Base-by-base conservation (phyloP, 2,888 invertebrate species). In the Plagodis dolabraria region DNA sequence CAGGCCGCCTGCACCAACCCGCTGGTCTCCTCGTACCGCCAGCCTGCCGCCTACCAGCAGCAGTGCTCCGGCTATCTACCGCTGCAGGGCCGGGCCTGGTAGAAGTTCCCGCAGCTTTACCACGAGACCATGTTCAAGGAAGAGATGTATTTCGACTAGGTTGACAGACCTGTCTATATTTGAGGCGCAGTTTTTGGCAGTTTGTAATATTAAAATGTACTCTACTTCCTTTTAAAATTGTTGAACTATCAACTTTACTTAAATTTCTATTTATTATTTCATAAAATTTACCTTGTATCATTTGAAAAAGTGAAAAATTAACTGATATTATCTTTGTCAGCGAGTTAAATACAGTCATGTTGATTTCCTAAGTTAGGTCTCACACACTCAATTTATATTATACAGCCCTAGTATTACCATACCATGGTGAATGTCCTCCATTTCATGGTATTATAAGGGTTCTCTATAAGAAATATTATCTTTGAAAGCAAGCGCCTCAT, bases 21-120 rank as follows among this genome's bases (percentile, higher is more conserved):
- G 50, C 94, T 94, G 68, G 94, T 94, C 55, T 94, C 95, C 51
- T 85, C 90, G 11, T 95, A 95, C 88, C 94, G 95, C 71, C 96
- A 96, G 85, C 96, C 96, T 72, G 93, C 95, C 75, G 96, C 95
- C 70, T 95, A 95, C 92, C 96, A 97, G 83, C 97, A 97, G 83
- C 96, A 96, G 86, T 97, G 97, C 93, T 95, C 96, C 60, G 96
- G 96, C 60, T 97, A 97, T 85, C 94, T 97, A 73, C 96, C 97
- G 73, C 94, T 97, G 61, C 96, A 97, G 88, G 96, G 96, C 71
- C 93, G 97, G 89, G 97, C 97, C 84, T 97, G 97, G 97, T 97
- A 97, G 96, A 95, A 95, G 83, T 94, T 87, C 94, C 94, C 94
- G 86, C 94, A 93, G 93, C 94, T 87, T 93, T 94, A 90, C 87